Percentiles rank a stretch among this genome's conserved stretches.
Evolutionary conservation across 2,113 vertebrate species (phyloP).

Genomic region (Monopterus albus): DNA sequence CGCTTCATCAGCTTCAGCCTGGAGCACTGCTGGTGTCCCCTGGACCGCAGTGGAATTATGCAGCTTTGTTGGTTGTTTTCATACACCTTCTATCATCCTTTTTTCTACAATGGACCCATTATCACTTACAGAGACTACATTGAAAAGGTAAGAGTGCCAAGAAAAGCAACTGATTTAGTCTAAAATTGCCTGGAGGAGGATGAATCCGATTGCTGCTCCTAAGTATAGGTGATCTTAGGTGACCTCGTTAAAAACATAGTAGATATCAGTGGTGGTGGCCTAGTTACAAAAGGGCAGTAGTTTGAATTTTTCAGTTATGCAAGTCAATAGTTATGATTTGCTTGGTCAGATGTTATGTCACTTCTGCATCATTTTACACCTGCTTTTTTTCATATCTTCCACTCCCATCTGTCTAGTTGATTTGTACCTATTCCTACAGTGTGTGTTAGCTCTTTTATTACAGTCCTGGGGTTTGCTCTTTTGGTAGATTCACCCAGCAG

Average conservation of each 20-base stretch:
- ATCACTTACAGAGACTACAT: conserved; percentile 88
- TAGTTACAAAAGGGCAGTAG: not conserved
- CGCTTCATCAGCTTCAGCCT: conserved; percentile 93
- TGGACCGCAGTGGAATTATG: conserved; percentile 47
- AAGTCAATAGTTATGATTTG: too few relatives aligned
- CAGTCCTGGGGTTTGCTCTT: not conserved
- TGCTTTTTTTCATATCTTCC: conserved; percentile 1
- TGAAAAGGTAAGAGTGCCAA: conserved; percentile 83
- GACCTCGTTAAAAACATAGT: not conserved
- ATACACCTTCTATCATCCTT: conserved; percentile 95
- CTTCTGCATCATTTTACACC: too few relatives aligned
- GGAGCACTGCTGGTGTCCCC: conserved; percentile 87
- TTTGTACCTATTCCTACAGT: not conserved
- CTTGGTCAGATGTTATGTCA: too few relatives aligned
- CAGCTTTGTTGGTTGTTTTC: conserved; percentile 88
- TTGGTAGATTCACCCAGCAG: not conserved
- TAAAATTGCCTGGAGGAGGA: not conserved
- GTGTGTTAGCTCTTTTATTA: not conserved
- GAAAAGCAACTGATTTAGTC: not conserved
- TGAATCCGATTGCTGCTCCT: conserved; percentile 7
- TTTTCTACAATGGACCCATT: conserved; percentile 95
- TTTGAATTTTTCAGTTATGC: not conserved
- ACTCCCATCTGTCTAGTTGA: not conserved
- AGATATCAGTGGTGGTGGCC: not conserved
- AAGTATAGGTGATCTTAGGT: conserved; percentile 11